These are phyloP conservation scores for Otis tarda DNA, from an alignment of 2,113 vertebrate species.

Conservation along the genomic window DNA sequence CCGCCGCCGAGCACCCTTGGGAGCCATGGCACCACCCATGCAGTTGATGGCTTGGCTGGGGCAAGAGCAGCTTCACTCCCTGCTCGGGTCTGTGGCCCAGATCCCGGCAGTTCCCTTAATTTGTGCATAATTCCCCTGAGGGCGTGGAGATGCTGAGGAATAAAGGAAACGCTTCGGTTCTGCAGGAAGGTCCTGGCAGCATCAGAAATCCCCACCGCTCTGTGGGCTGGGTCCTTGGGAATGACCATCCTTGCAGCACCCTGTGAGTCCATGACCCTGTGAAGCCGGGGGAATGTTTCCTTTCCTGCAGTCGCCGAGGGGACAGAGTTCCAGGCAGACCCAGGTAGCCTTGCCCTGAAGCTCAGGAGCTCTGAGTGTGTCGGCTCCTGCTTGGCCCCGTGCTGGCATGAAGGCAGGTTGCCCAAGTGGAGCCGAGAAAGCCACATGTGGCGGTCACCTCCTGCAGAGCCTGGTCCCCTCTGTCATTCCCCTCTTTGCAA, in stretches of 20 bases:
- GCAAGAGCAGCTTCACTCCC: not conserved
- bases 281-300: not conserved
- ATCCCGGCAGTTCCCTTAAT: not conserved
- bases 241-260: fast-evolving
- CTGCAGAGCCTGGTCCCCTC: fast-evolving
- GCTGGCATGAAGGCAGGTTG: not conserved
- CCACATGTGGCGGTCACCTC: not conserved
- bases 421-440: not conserved
- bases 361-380: not conserved
- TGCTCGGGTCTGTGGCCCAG: not conserved
- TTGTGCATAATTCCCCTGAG: not conserved
- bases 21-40: fast-evolving
- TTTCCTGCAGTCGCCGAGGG: not conserved
- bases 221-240: fast-evolving
- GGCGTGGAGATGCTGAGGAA: fast-evolving
- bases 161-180: not conserved
- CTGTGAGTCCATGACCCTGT: not conserved
- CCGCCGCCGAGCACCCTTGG: not conserved
- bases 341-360: not conserved
- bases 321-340: not conserved
- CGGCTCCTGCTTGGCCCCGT: fast-evolving
- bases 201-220: fast-evolving
- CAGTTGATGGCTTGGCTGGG: fast-evolving
- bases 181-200: not conserved
- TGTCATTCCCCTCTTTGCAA: not conserved